Base-by-base conservation (phyloP, 2,888 invertebrate genomes). In the Thymelicus acteon region DNA sequence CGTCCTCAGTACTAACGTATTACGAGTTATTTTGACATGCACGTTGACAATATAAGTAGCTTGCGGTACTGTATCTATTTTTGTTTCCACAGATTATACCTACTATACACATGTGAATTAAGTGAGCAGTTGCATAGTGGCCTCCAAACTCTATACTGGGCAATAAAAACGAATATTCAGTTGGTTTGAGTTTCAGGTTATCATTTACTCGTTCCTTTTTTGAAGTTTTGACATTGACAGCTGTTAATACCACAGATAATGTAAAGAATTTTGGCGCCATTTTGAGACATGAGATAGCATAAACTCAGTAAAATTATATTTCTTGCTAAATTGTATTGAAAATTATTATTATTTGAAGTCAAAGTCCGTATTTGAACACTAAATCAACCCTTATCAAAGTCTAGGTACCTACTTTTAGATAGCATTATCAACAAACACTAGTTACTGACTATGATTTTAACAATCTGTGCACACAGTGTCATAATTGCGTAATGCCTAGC, bases 341-440 rank as follows among this genome's bases (percentile, higher is more conserved):
- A 15, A 52, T 48, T 71, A 52, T 60, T 64, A 37, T 24, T 44
- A 47, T 60, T 52, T 60, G 60, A 48, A 71, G 49, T 72, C 83
- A 82, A 85, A 85, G 85, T 82, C 82, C 80, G 74, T 67, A 67
- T 77, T 80, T 78, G 78, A 76, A 69, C 77, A 78, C 73, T 80
- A 81, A 81, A 79, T 84, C 78, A 83, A 73, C 64, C 72, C 67
- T 80, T 82, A 82, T 80, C 79, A 63, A 58, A 72, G 49, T 44
- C 66, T 49, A 74, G 72, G 72, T 73, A 78, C 78, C 77, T 77
- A 78, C 75, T 75, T 76, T 74, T 75, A 73, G 75, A 75, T 75
- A 73, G 47, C 60, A 67, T 73, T 77, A 78, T 77, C 76, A 71
- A 67, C 58, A 40, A 72, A 72, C 69, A 67, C 71, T 77, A 75